Evolutionary conservation across 2,888 invertebrate species (phyloP).

Genomic region (Minunthozetes semirufus): DNA sequence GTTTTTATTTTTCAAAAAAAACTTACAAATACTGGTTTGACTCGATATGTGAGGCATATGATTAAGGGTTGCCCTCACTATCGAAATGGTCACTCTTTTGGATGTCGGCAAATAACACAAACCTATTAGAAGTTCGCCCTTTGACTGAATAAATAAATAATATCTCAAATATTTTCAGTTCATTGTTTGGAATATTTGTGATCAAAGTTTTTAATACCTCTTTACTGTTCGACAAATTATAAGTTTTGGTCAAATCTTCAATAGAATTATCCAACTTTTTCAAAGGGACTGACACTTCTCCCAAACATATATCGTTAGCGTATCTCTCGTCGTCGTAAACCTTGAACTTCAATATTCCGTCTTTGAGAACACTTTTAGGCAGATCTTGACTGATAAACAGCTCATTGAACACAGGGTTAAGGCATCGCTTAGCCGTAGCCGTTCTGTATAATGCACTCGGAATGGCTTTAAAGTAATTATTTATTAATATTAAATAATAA

Average conservation of each 20-base stretch:
- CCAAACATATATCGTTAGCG: slow-evolving; percentile 38
- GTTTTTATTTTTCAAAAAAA: background rate
- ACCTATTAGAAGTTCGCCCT: slow-evolving; percentile 33
- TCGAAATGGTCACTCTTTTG: slow-evolving; percentile 31
- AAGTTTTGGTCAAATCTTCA: background rate
- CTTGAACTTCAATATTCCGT: slow-evolving; percentile 33
- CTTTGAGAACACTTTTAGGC: slow-evolving; percentile 35
- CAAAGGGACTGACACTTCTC: slow-evolving; percentile 35
- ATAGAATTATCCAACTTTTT: slow-evolving; percentile 29
- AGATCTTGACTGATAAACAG: slow-evolving; percentile 28
- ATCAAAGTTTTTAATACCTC: slow-evolving; percentile 25
- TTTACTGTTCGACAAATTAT: background rate
- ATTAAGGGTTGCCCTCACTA: slow-evolving; percentile 35
- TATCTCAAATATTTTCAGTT: too few species aligned
- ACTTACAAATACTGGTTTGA: background rate
- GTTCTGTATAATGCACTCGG: slow-evolving; percentile 36
- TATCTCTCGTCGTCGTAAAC: slow-evolving; percentile 37
- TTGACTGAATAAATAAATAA: slow-evolving; percentile 10
- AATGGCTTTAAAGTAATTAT: slow-evolving; percentile 1
- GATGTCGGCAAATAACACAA: slow-evolving; percentile 38
- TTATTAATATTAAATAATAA: background rate
- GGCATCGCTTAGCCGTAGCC: slow-evolving; percentile 29
- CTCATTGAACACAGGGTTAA: slow-evolving; percentile 34
- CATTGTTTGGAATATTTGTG: too few species aligned
- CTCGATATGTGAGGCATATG: background rate